Base-by-base conservation (phyloP, 2,113 vertebrate species). In the Poeciliopsis turrubarensis region DNA sequence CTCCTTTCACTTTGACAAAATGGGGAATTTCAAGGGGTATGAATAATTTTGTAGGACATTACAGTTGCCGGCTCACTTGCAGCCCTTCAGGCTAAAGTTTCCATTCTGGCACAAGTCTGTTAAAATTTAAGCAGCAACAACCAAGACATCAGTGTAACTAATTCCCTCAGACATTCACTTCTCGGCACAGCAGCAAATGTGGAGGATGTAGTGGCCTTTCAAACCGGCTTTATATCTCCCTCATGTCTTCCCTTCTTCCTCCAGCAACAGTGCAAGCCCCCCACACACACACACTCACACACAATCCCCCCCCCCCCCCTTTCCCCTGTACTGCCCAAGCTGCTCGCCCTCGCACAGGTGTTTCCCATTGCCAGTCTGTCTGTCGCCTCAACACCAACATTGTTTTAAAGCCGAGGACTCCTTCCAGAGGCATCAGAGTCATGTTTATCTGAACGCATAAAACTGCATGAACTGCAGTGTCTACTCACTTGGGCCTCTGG, bases 391-490 rank as follows among this genome's bases (percentile, higher is more conserved):
- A 91, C 90, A 95, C 95, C 95, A 95, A 92, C 90, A 95, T 86
- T 90, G 92, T 90, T 95, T 96, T 93, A 93, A 91, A 91, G 88
- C 82, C 88, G 89, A 89, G 90, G 91, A 90, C 79, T 95, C 94
- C 89, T 92, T 87, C 86, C 94, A 94, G 95, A 86, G 90, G 82
- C 88, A 91, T 89, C 72, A 88, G 84, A 89, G 83, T 93, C 92
- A 92, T 95, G 95, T 96, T 96, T 96, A 94, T 96, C 93, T 95
- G 94, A 93, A 89, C 89, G 92, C 93, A 94, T 95, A 95, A 96
- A 96, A 94, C 84, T 74, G 88, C 89, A 94, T 75, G 84, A 86
- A 83, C 90, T 87, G 83, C 85, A 83, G 84, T 92, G 91, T 88
- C 85, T 91, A 88, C 92, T 91, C 82, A 73, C 90, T 89, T 78